Base-by-base conservation (phyloP, 2,888 invertebrate species). In the Ennomos fuscantarius region DNA sequence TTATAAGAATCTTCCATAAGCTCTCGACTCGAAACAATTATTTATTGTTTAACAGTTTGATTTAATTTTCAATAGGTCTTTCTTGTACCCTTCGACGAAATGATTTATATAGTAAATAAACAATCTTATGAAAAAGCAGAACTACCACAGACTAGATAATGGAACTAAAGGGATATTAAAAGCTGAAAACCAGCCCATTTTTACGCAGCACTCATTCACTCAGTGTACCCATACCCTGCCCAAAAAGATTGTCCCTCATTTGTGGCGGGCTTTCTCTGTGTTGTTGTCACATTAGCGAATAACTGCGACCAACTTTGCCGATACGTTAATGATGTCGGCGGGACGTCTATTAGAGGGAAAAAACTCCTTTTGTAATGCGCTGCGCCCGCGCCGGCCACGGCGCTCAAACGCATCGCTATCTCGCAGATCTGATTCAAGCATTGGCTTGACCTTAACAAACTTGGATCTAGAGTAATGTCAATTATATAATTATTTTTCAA, bases 241-340 rank as follows among this genome's bases (percentile, higher is more conserved):
- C 84, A 71, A 87, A 88, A 87, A 86, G 87, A 87, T 85, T 79
- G 82, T 80, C 83, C 80, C 86, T 87, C 86, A 87, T 89, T 89
- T 89, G 88, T 85, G 89, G 88, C 89, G 86, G 87, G 84, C 78
- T 87, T 85, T 82, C 87, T 87, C 88, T 89, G 79, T 82, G 86
- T 87, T 87, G 88, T 89, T 90, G 91, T 92, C 92, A 90, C 90
- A 92, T 92, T 91, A 90, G 88, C 89, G 86, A 90, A 90, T 92
- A 90, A 86, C 89, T 86, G 86, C 79, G 82, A 72, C 82, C 76
- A 79, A 79, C 80, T 82, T 81, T 73, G 85, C 76, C 89, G 86
- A 89, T 90, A 90, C 89, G 85, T 89, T 90, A 91, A 90, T 88
- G 90, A 89, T 89, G 89, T 86, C 86, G 84, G 76, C 84, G 80